Conservation (phyloP, 2,113 vertebrate genomes). For the Gracilinanus agilis region DNA sequence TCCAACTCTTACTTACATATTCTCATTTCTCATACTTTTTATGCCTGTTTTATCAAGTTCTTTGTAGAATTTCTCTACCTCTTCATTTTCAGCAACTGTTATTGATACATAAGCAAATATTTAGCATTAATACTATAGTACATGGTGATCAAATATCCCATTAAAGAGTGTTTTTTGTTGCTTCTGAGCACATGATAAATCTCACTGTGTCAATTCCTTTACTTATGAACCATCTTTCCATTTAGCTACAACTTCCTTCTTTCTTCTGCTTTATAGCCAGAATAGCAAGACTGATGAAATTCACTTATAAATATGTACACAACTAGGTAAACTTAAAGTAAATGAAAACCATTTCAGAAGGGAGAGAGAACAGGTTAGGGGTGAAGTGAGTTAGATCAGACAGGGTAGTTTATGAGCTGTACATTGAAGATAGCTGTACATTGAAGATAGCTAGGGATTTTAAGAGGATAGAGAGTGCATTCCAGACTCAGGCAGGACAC, state of each 20-base stretch:
- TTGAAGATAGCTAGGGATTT: not conserved
- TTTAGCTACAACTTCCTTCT: not conserved
- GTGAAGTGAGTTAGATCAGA: not conserved
- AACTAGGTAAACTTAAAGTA: no score
- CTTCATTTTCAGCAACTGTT: not conserved
- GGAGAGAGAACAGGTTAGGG: not conserved
- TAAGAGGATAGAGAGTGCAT: no score
- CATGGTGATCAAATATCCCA: not conserved
- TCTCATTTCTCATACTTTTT: not conserved
- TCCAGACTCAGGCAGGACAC: not conserved
- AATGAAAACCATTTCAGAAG: not conserved
- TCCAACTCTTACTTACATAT: not conserved
- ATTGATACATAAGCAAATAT: not conserved
- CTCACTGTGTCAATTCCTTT: not conserved
- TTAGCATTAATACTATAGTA: not conserved
- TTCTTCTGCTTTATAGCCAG: not conserved
- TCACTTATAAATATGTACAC: not conserved
- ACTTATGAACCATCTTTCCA: not conserved
- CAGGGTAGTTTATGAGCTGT: not conserved
- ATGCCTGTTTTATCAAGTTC: not conserved
- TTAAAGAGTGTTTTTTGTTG: not conserved
- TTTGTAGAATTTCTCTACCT: not conserved
- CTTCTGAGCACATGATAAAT: no score
- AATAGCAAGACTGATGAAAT: not conserved
- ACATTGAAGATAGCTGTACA: not conserved